Evolutionary conservation across 2,797 vertebrate genomes (phyloP).

Genomic region (Lutjanus argentimaculatus): DNA sequence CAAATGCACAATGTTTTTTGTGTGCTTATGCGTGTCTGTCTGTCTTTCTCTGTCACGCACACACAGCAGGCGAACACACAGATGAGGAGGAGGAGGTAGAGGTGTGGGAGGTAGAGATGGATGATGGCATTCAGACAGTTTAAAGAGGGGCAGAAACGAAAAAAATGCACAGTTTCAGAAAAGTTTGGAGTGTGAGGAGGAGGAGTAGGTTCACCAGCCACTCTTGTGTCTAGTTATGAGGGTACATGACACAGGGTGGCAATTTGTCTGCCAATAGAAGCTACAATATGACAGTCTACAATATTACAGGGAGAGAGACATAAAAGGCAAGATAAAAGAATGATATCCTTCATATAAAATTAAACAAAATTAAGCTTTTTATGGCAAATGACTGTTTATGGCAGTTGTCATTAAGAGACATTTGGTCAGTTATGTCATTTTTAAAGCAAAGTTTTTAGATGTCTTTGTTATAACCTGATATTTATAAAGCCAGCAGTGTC

Average conservation of each 20-base stretch:
- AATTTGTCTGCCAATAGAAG: conserved; percentile 22
- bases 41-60: conserved; percentile 54
- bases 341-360: background rate
- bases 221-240: conserved; percentile 49
- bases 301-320: conserved; percentile 10
- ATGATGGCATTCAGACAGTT: conserved; percentile 76
- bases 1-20: conserved; percentile 41
- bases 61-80: conserved; percentile 34
- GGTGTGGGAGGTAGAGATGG: conserved; percentile 76
- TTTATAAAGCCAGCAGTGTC: too few relatives aligned
- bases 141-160: conserved; percentile 65
- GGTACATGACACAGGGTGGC: conserved; percentile 32
- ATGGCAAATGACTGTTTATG: too few relatives aligned
- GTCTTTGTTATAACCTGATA: background rate
- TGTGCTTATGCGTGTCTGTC: conserved; percentile 42
- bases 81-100: conserved; percentile 74
- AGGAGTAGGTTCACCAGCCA: conserved; percentile 57
- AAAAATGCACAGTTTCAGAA: conserved; percentile 49
- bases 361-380: background rate
- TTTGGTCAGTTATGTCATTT: too few relatives aligned
- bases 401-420: too few relatives aligned
- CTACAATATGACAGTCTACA: conserved; percentile 8
- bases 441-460: too few relatives aligned
- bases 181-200: conserved; percentile 67
- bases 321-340: background rate